Conservation (phyloP, 2,113 vertebrate species). For the Porphyrio hochstetteri region DNA sequence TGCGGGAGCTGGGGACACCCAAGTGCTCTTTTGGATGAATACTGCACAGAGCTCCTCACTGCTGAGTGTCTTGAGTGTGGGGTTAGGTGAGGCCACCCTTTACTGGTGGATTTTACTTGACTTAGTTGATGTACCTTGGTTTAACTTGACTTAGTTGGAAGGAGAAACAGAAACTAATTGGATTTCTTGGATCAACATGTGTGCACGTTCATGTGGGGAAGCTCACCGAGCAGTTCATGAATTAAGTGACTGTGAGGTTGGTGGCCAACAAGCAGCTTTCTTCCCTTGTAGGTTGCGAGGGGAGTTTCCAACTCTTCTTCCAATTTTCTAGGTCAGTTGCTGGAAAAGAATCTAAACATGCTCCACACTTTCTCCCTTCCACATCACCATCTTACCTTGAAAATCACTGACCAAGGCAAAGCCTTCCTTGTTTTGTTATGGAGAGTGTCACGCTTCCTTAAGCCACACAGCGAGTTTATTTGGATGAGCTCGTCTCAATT, state of each 20-base stretch:
- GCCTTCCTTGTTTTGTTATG: background rate
- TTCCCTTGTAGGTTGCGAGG: background rate
- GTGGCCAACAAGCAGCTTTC: background rate
- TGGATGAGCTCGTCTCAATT: background rate
- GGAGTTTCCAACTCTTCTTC: background rate
- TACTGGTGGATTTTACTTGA: background rate
- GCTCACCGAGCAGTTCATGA: background rate
- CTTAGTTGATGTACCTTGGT: background rate
- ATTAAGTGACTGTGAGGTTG: background rate
- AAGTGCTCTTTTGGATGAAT: background rate
- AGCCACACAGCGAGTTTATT: background rate
- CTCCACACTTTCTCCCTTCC: background rate
- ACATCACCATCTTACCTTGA: rapidly evolving
- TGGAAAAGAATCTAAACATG: background rate
- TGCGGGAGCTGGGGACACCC: background rate
- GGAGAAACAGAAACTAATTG: background rate
- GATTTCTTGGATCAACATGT: background rate
- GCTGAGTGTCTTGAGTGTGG: too few relatives aligned
- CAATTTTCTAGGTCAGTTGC: background rate
- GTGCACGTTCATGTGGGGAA: background rate
- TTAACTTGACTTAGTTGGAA: background rate
- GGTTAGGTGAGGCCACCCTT: background rate
- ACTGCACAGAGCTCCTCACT: background rate
- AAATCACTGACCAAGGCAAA: background rate
- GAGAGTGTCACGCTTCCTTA: background rate